Conservation (phyloP, 2,113 vertebrate species). For the Cyphomyrus discorhynchus region DNA sequence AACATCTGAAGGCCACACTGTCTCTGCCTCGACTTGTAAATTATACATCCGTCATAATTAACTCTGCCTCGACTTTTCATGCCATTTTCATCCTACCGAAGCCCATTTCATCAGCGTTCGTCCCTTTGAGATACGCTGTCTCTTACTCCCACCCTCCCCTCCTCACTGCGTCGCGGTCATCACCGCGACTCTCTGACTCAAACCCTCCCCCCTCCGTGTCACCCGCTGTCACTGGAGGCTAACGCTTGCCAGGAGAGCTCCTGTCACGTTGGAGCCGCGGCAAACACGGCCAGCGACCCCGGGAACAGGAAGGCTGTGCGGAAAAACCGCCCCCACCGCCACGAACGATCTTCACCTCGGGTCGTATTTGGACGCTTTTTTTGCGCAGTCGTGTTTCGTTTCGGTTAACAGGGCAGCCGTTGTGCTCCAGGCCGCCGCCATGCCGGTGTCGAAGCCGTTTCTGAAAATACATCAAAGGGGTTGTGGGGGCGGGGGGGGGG, state of each 20-base stretch:
- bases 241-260: neutral
- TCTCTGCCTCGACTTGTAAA: slow-evolving; percentile 40
- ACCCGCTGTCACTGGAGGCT: neutral
- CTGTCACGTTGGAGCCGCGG: neutral
- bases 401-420: neutral
- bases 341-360: neutral
- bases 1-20: slow-evolving; percentile 27
- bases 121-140: neutral
- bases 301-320: neutral
- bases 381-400: neutral
- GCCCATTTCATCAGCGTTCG: neutral
- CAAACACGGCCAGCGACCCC: neutral
- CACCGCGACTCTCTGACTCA: neutral
- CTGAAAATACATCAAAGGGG: neutral
- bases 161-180: neutral
- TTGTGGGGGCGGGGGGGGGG: neutral
- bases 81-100: neutral
- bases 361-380: neutral
- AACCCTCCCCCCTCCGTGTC: neutral
- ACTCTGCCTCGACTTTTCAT: slow-evolving; percentile 19
- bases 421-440: neutral
- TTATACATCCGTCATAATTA: slow-evolving; percentile 56
- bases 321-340: neutral
- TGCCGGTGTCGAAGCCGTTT: neutral
- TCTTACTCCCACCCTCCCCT: neutral